Percentiles rank a stretch among this genome's conserved stretches.
These are phyloP conservation scores for Enteromius fasciolatus DNA, from an alignment of 2,797 vertebrate species.

Conservation along the genomic window DNA sequence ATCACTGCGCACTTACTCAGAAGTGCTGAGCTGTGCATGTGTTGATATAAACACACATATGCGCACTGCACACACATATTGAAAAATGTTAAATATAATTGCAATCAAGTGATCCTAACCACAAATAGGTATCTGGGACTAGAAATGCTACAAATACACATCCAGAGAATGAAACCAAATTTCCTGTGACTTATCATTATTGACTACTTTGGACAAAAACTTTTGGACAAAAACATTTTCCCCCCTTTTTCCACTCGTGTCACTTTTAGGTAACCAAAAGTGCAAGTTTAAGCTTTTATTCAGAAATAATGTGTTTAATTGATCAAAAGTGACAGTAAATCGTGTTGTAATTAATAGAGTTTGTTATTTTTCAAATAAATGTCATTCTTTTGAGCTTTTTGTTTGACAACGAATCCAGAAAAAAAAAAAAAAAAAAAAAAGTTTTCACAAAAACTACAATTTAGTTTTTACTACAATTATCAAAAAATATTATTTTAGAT, in stretches of 20 bases:
- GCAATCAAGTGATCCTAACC: neutral
- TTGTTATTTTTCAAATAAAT: neutral
- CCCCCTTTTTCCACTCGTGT: too few species aligned
- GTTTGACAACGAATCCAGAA: neutral
- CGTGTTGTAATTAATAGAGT: neutral
- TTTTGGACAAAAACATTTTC: neutral
- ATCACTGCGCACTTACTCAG: neutral
- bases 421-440: too few species aligned
- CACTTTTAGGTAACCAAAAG: neutral
- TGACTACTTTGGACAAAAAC: neutral
- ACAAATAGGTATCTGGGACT: neutral
- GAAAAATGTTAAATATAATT: neutral
- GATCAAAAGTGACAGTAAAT: neutral
- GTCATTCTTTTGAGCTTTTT: neutral
- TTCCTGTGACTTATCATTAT: neutral
- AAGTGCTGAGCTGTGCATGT: slow-evolving; percentile 1
- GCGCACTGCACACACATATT: neutral
- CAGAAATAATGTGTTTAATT: neutral
- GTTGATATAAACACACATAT: slow-evolving; percentile 1
- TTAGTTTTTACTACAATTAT: neutral
- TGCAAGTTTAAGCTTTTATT: neutral
- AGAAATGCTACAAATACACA: neutral
- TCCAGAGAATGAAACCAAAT: neutral
- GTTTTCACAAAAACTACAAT: neutral
- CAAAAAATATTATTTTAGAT: neutral